Conservation (phyloP, 2,113 vertebrate genomes). For the Anoplopoma fimbria region DNA sequence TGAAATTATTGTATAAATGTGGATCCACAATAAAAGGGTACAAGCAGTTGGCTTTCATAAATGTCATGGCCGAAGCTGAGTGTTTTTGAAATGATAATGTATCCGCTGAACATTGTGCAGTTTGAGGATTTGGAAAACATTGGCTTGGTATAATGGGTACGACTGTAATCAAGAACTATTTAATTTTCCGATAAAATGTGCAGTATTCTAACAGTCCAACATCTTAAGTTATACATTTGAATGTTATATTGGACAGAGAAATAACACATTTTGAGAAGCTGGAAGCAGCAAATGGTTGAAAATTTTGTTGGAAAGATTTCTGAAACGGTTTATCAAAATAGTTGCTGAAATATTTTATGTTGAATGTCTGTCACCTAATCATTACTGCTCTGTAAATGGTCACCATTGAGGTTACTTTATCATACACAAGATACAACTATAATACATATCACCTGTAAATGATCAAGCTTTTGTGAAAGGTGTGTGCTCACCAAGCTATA, state of each 20-base stretch:
- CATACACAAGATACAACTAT: not conserved
- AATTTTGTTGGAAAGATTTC: not conserved
- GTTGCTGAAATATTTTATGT: not conserved
- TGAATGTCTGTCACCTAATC: too few species aligned
- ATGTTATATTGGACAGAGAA: not conserved
- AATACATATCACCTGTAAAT: not conserved
- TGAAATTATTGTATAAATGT: not conserved
- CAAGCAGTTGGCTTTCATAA: not conserved
- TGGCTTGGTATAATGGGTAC: not conserved
- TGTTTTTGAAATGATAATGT: not conserved
- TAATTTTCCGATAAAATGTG: too few species aligned
- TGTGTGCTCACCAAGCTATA: not conserved
- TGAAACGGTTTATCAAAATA: not conserved
- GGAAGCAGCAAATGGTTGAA: not conserved
- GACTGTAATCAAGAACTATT: not conserved
- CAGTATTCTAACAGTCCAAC: not conserved
- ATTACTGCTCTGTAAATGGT: not conserved
- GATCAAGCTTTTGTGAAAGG: not conserved
- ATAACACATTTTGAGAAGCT: slow-evolving; percentile 1
- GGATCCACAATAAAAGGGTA: not conserved
- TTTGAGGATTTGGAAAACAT: not conserved
- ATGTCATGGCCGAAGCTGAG: not conserved
- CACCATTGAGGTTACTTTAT: not conserved
- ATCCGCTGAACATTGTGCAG: not conserved
- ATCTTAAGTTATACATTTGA: not conserved